Evolutionary conservation across 1,140 invertebrate genomes (phyloP), one percentile per base, ranked within the genome.

Genomic region (Halesus radiatus): DNA sequence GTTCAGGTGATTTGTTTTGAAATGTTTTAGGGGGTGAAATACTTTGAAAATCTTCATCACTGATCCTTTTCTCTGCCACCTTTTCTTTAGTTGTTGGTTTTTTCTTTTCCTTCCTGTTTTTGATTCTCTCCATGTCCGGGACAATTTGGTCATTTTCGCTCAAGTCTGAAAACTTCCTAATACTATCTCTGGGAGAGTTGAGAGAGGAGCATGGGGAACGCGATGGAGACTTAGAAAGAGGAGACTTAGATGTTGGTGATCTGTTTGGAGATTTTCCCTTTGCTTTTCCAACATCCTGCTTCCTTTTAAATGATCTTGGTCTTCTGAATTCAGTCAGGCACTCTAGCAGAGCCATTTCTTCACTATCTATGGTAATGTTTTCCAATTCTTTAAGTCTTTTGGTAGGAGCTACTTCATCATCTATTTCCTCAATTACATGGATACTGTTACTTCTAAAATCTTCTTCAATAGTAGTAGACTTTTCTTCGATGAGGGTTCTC

Each of bases 71-170:
- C 50, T 89, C 88, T 52, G 52, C 1, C 23, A 86, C 85, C 84
- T 88, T 89, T 23, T 88, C 83, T 84, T 89, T 90, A 16, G 87
- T 78, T 15, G 88, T 87, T 5, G 88, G 80, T 76, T 90, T 90
- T 79, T 89, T 90, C 84, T 89, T 89, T 60, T 90, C 88, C 83
- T 88, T 89, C 29, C 88, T 87, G 37, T 45, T 45, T 84, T 88
- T 89, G 32, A 89, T 90, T 85, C 88, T 87, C 84, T 90, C 89
- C 66, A 92, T 90, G 85, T 92, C 91, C 18, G 91, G 91, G 3
- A 92, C 91, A 81, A 92, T 92, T 86, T 92, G 91, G 85, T 92
- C 91, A 77, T 86, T 86, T 86, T 91, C 90, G 83, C 88, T 89
- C 66, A 90, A 85, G 84, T 90, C 89, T 29, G 89, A 89, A 75